Conservation (phyloP, 2,113 vertebrate genomes). For the western clawed frog (Xenopus tropicalis) region DNA sequence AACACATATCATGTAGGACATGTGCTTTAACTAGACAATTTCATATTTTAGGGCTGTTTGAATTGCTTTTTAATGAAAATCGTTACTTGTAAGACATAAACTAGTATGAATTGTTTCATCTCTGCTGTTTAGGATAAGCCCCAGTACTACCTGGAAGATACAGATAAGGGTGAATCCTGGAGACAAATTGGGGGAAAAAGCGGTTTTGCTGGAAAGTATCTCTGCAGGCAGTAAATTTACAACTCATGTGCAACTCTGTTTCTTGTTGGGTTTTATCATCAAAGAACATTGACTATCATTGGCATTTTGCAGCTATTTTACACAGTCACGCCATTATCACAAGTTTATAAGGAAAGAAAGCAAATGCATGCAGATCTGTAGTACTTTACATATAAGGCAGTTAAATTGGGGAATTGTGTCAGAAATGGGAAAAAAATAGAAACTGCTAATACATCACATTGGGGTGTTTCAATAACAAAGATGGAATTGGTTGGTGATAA, state of each 20-base stretch:
- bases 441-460: neutral
- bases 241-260: constrained; percentile 24
- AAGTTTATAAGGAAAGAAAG: constrained; percentile 3
- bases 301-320: constrained; percentile 25
- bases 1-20: too few relatives aligned
- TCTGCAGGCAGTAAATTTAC: constrained; percentile 7
- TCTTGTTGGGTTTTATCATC: constrained; percentile 1
- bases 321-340: constrained; percentile 1
- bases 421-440: neutral
- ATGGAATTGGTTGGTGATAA: neutral
- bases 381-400: constrained; percentile 1
- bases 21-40: too few relatives aligned
- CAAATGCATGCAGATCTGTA: neutral
- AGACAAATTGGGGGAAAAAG: neutral
- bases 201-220: constrained; percentile 4
- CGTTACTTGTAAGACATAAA: neutral
- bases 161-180: constrained; percentile 11
- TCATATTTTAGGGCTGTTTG: too few relatives aligned
- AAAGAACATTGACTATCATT: constrained; percentile 5
- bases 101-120: constrained; percentile 5
- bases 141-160: neutral
- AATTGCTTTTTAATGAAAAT: too few relatives aligned
- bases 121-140: constrained; percentile 16
- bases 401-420: neutral
- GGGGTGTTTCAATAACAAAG: neutral